Evolutionary conservation across 2,888 invertebrate species (phyloP).

Genomic region (Boloria euphrosyne): DNA sequence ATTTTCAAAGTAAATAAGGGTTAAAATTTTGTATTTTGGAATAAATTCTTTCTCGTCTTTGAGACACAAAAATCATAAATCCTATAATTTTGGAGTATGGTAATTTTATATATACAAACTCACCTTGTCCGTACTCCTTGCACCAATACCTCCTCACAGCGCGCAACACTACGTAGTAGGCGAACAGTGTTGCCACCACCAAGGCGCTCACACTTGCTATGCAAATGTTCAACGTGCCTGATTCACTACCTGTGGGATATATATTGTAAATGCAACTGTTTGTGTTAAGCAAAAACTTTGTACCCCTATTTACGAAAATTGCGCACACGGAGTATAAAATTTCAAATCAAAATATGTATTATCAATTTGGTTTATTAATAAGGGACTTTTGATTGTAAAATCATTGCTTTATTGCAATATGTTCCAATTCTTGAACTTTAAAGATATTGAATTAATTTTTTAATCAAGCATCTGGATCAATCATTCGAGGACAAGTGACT

Average conservation of each 20-base stretch:
- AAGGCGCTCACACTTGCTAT: constrained; percentile 71
- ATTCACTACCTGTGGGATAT: constrained; percentile 55
- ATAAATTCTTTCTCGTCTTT: neutral
- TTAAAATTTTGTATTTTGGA: neutral
- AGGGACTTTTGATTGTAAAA: no score
- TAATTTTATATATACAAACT: constrained; percentile 7
- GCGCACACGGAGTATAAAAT: no score
- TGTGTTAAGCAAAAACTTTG: no score
- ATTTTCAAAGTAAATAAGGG: no score
- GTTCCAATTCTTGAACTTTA: neutral
- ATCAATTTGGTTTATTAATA: no score
- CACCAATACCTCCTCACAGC: constrained; percentile 66
- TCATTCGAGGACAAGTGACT: neutral
- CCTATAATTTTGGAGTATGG: neutral
- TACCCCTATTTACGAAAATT: no score
- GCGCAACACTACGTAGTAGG: constrained; percentile 65
- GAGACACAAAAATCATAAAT: no score
- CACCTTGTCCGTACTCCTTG: constrained; percentile 60
- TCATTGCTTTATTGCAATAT: no score
- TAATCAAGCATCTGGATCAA: neutral
- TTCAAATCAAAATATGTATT: no score
- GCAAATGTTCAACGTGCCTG: constrained; percentile 61
- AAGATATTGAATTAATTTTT: neutral
- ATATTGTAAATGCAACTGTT: no score
- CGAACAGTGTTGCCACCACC: constrained; percentile 67